A percentile compares a stretch with the other conserved stretches of the same genome.
phyloP scores from a whole-genome alignment of 2,113 vertebrate species.

The Lathamus discolor region DNA sequence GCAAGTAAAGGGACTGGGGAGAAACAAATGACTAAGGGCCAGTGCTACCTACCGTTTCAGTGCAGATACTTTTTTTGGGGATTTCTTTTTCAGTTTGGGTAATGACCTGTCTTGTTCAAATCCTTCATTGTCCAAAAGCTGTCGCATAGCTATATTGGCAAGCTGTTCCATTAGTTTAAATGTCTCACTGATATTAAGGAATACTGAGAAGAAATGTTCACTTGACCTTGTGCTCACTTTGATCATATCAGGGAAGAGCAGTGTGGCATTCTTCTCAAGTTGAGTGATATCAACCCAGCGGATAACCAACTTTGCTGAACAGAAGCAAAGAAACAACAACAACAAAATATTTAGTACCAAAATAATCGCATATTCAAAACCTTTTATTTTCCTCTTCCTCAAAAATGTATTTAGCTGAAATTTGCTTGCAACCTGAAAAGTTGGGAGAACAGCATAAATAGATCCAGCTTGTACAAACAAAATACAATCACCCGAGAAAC shows the following conservation, averaged over 20 bases:
- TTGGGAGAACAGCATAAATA: background rate
- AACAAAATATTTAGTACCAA: background rate
- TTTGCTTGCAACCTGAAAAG: background rate
- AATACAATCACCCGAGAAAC: background rate
- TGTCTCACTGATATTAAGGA: constrained; percentile 96
- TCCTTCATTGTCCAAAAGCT: constrained; percentile 95
- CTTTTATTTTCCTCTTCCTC: background rate
- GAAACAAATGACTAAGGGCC: background rate
- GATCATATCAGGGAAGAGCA: constrained; percentile 92
- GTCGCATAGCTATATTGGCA: constrained; percentile 97
- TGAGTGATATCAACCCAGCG: constrained; percentile 98
- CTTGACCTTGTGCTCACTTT: constrained; percentile 91
- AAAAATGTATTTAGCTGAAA: background rate
- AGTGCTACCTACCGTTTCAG: constrained; percentile 85
- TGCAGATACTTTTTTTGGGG: constrained; percentile 93
- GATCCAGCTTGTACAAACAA: background rate
- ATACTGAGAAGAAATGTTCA: constrained; percentile 94
- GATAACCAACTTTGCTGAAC: constrained; percentile 90
- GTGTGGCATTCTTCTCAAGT: constrained; percentile 91
- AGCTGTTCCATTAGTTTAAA: constrained; percentile 98
- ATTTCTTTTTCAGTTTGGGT: constrained; percentile 96
- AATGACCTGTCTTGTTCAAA: constrained; percentile 95
- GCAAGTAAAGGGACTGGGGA: background rate
- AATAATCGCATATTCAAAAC: background rate
- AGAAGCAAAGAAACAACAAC: background rate